Percentiles rank a stretch among this genome's conserved stretches.
Evolutionary conservation across 2,797 vertebrate genomes (phyloP).

Genomic region (Chromis chromis): DNA sequence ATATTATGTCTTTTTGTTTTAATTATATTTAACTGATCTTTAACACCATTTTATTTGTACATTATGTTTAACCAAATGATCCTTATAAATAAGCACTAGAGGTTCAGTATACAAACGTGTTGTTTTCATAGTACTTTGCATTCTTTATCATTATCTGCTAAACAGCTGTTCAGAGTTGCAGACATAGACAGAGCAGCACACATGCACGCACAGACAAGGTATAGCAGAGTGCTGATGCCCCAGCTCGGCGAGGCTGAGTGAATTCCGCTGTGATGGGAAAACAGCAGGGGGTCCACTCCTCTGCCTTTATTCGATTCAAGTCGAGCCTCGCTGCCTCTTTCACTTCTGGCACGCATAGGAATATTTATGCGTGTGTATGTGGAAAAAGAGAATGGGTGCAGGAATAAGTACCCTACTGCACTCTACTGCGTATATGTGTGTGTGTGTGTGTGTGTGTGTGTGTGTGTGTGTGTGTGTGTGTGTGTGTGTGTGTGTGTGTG

Average conservation of each 20-base stretch:
- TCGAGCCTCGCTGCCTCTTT: slow-evolving; percentile 65
- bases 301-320: slow-evolving; percentile 70
- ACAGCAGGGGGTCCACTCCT: slow-evolving; percentile 65
- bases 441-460: not conserved
- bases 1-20: not conserved
- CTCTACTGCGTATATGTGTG: slow-evolving; percentile 27
- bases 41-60: not conserved
- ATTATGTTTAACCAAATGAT: not conserved
- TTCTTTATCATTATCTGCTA: slow-evolving; percentile 3
- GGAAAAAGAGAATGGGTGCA: slow-evolving; percentile 49
- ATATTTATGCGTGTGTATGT: slow-evolving; percentile 62
- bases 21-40: not conserved
- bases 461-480: not conserved
- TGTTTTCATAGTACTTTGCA: not conserved
- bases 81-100: not conserved
- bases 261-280: slow-evolving; percentile 70
- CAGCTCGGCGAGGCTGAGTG: slow-evolving; percentile 50
- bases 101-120: not conserved
- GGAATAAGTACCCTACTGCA: slow-evolving; percentile 64
- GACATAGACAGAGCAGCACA: slow-evolving; percentile 5
- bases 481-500: slow-evolving; percentile 34
- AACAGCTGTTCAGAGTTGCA: slow-evolving; percentile 16
- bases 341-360: slow-evolving; percentile 50
- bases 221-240: slow-evolving; percentile 29
- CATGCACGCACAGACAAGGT: slow-evolving; percentile 12